These are phyloP conservation scores for Tenrec ecaudatus DNA, from an alignment of 2,113 vertebrate species.

Conservation along the genomic window DNA sequence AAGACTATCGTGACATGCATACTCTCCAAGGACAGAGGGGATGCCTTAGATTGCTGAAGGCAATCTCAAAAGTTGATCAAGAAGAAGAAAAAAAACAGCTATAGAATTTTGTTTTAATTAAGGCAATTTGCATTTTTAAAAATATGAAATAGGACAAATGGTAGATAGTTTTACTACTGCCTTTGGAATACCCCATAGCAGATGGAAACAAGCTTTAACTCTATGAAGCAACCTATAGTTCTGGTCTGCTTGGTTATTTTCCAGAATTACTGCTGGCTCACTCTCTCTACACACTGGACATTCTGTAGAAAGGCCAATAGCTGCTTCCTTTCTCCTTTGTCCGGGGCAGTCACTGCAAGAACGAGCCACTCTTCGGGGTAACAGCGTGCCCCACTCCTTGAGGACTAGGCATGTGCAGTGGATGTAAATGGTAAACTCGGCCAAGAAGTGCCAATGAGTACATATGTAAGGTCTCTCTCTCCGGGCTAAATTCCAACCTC, in stretches of 20 bases:
- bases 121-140: slow-evolving; percentile 26
- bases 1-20: slow-evolving; percentile 2
- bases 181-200: neutral
- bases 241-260: slow-evolving; percentile 49
- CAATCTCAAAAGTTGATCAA: neutral
- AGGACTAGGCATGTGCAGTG: neutral
- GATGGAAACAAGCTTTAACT: slow-evolving; percentile 32
- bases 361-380: neutral
- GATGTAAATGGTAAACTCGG: slow-evolving; percentile 44
- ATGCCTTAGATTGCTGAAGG: slow-evolving; percentile 24
- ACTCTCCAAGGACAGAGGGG: slow-evolving; percentile 35
- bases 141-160: slow-evolving; percentile 39
- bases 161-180: neutral
- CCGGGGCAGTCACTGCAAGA: neutral
- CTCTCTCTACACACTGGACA: neutral
- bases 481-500: no score
- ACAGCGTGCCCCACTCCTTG: neutral
- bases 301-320: neutral
- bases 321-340: neutral
- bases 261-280: neutral
- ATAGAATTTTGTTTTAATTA: slow-evolving; percentile 31
- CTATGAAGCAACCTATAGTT: neutral
- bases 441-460: neutral
- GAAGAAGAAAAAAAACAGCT: slow-evolving; percentile 34
- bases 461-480: no score